Percentiles rank a stretch among this genome's conserved stretches.
Evolutionary conservation across 2,888 invertebrate genomes (phyloP).

Genomic region (Macaria liturata): DNA sequence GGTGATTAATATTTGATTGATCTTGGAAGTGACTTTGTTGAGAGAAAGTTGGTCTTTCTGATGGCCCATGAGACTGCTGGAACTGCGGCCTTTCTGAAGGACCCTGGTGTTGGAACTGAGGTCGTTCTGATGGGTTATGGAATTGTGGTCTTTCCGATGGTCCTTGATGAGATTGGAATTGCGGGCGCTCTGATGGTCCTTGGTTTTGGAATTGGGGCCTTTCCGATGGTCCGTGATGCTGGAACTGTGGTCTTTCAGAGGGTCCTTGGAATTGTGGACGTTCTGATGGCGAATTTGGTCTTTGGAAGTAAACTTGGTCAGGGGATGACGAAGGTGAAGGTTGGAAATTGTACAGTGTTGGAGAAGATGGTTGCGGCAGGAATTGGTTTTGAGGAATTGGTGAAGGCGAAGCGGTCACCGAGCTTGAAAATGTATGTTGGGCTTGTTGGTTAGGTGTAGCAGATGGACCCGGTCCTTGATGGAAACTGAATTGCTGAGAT

Average conservation of each 20-base stretch:
- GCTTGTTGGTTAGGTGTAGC: conserved; percentile 49
- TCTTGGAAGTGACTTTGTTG: conserved; percentile 56
- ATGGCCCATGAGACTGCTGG: conserved; percentile 53
- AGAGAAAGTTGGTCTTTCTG: conserved; percentile 50
- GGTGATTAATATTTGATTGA: conserved; percentile 59
- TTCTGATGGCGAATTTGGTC: conserved; percentile 57
- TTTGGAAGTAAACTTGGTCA: conserved; percentile 49
- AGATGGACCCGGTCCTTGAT: conserved; percentile 69
- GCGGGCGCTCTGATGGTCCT: conserved; percentile 58
- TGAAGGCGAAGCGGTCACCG: conserved; percentile 55
- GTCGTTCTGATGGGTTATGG: conserved; percentile 60
- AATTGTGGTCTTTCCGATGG: conserved; percentile 57
- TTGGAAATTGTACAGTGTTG: conserved; percentile 69
- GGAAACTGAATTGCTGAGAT: conserved; percentile 74
- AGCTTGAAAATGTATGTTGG: conserved; percentile 57
- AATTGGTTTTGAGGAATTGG: conserved; percentile 64
- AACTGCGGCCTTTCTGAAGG: conserved; percentile 59
- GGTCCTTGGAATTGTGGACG: conserved; percentile 54
- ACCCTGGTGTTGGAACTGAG: conserved; percentile 34
- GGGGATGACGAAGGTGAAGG: conserved; percentile 56
- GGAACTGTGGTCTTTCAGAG: conserved; percentile 52
- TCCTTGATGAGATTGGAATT: conserved; percentile 46
- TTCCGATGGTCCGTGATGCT: conserved; percentile 52
- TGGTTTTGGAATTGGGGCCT: conserved; percentile 20
- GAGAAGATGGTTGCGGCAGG: conserved; percentile 70